These are phyloP conservation scores for Zaprionus africanus DNA, from an alignment of 1,140 invertebrate genomes.

Conservation along the genomic window DNA sequence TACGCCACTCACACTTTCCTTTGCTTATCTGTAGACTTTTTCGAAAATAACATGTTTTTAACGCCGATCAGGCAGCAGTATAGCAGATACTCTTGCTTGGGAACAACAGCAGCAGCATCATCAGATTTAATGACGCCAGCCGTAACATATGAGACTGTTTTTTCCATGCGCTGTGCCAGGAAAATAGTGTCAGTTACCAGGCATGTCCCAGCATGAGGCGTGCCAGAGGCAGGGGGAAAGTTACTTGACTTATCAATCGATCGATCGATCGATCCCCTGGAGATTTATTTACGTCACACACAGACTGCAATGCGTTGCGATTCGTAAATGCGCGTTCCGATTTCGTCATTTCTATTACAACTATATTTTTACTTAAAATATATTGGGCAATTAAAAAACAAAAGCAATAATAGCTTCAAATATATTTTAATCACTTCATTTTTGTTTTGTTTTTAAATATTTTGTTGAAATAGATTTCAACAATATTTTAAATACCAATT, in stretches of 20 bases:
- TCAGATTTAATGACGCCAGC: slow-evolving; percentile 57
- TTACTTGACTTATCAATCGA: slow-evolving; percentile 52
- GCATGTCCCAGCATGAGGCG: slow-evolving; percentile 12
- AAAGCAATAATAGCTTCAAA: too few species aligned
- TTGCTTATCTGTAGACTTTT: slow-evolving; percentile 54
- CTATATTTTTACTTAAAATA: not conserved
- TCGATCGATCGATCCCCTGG: slow-evolving; percentile 45
- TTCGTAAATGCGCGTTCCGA: slow-evolving; percentile 40
- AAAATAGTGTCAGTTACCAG: slow-evolving; percentile 55
- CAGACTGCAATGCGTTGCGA: slow-evolving; percentile 34
- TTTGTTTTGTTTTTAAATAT: too few species aligned
- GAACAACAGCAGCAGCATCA: slow-evolving; percentile 43
- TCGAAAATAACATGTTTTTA: slow-evolving; percentile 79
- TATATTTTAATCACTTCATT: too few species aligned
- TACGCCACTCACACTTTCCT: slow-evolving; percentile 60
- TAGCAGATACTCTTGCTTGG: slow-evolving; percentile 11
- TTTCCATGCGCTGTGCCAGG: slow-evolving; percentile 39
- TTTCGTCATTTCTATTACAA: slow-evolving; percentile 58
- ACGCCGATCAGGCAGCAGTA: slow-evolving; percentile 40
- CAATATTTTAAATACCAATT: too few species aligned
- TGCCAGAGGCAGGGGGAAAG: slow-evolving; percentile 2
- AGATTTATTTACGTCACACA: slow-evolving; percentile 58
- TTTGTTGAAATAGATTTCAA: too few species aligned
- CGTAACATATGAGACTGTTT: slow-evolving; percentile 26
- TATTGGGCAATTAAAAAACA: slow-evolving; percentile 37